Conservation (phyloP, 2,888 invertebrate species). For the Lasioglossum morio region DNA sequence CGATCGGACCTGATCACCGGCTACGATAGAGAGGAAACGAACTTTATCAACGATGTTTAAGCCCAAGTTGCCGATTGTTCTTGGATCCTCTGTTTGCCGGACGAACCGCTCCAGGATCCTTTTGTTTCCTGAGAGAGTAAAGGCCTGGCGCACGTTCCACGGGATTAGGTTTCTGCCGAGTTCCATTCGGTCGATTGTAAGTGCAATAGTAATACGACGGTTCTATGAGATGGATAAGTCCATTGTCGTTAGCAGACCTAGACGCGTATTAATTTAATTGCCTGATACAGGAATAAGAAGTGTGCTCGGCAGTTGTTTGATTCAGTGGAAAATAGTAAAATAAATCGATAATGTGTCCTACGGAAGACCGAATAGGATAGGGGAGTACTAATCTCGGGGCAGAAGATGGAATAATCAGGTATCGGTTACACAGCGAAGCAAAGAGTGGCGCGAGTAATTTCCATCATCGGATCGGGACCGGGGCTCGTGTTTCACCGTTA, state of each 20-base stretch:
- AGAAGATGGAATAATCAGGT: neutral
- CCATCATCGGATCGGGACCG: neutral
- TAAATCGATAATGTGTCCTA: neutral
- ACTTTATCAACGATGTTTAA: conserved; percentile 61
- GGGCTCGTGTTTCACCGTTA: conserved; percentile 8
- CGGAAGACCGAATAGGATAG: neutral
- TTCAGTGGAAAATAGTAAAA: neutral
- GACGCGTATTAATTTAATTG: neutral
- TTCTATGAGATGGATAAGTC: neutral
- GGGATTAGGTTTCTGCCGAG: neutral
- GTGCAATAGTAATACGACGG: neutral
- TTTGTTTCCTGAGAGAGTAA: conserved; percentile 6
- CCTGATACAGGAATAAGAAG: neutral
- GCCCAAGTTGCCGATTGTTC: conserved; percentile 64
- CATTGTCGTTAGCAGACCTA: neutral
- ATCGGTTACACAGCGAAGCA: neutral
- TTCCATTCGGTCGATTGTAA: neutral
- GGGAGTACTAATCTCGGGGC: neutral
- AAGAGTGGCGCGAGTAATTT: conserved; percentile 3
- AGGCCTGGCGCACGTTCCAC: neutral
- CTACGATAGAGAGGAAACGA: conserved; percentile 51
- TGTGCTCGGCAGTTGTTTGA: neutral
- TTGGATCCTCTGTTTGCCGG: neutral
- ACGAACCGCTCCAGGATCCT: neutral
- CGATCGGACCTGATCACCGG: conserved; percentile 45